Conservation (phyloP, 2,797 vertebrate genomes). For the Columba guinea region DNA sequence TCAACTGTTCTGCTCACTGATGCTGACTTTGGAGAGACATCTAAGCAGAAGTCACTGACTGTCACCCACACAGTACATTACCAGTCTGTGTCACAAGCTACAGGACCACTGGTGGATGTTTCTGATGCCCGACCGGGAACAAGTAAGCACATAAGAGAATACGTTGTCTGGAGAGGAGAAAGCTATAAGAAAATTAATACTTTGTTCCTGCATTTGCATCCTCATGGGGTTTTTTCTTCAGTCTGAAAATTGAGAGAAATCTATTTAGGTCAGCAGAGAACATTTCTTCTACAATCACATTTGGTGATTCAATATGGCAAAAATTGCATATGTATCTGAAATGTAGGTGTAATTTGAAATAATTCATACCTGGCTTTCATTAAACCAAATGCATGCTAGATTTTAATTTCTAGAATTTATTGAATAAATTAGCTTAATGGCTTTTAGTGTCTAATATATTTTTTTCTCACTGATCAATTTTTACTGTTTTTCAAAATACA, state of each 20-base stretch:
- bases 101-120: slow-evolving; percentile 97
- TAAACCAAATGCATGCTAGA: slow-evolving; percentile 6
- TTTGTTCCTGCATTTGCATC: not conserved
- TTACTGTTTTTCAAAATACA: slow-evolving; percentile 44
- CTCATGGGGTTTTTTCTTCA: not conserved
- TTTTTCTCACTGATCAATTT: slow-evolving; percentile 52
- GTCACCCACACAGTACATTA: slow-evolving; percentile 99
- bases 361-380: slow-evolving; percentile 37
- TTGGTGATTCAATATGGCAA: not conserved
- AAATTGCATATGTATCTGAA: slow-evolving; percentile 5
- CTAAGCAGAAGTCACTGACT: slow-evolving; percentile 97
- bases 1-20: slow-evolving; percentile 96
- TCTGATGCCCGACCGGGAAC: slow-evolving; percentile 98
- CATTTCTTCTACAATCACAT: not conserved
- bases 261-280: slow-evolving; percentile 5
- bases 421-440: slow-evolving; percentile 47
- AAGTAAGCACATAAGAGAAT: slow-evolving; percentile 82
- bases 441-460: slow-evolving; percentile 39
- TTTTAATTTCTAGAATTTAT: slow-evolving; percentile 56
- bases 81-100: slow-evolving; percentile 97
- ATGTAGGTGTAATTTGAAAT: slow-evolving; percentile 18
- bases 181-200: not conserved
- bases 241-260: not conserved
- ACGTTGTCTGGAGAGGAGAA: not conserved
- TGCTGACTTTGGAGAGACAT: slow-evolving; percentile 96